Percentiles rank a stretch among this genome's conserved stretches.
Evolutionary conservation across 2,113 vertebrate genomes (phyloP).

Genomic region (Coregonus clupeaformis): DNA sequence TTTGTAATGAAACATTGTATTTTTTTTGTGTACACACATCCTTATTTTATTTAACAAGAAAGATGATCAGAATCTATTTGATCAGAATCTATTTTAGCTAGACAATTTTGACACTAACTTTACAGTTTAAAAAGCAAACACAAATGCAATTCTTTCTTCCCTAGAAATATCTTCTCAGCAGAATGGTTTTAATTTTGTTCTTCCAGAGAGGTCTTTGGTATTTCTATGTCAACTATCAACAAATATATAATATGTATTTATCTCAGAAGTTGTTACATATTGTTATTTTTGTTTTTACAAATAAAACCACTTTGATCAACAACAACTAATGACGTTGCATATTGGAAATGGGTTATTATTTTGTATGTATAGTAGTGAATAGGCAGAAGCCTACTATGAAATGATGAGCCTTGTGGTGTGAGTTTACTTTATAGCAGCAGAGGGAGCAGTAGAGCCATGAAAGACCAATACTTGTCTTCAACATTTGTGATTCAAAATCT

Average conservation of each 20-base stretch:
- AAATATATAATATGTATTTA: neutral
- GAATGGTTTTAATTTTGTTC: neutral
- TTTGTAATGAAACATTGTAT: constrained; percentile 45
- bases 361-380: neutral
- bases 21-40: constrained; percentile 36
- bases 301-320: constrained; percentile 9
- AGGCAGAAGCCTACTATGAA: too few relatives aligned
- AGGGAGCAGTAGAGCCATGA: constrained; percentile 17
- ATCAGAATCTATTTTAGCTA: constrained; percentile 12
- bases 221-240: neutral
- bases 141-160: neutral
- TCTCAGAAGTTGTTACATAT: neutral
- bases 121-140: neutral
- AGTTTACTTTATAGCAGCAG: constrained; percentile 37
- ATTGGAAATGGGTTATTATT: neutral
- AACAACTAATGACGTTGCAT: neutral
- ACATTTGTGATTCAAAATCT: neutral
- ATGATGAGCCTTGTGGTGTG: neutral
- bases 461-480: neutral
- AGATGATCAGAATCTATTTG: neutral
- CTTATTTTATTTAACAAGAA: constrained; percentile 33
- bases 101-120: constrained; percentile 41
- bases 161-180: neutral
- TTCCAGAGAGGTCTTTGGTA: neutral
- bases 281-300: neutral